phyloP scores from a whole-genome alignment of 2,888 invertebrate genomes.

The Sinohyriopsis cumingii region DNA sequence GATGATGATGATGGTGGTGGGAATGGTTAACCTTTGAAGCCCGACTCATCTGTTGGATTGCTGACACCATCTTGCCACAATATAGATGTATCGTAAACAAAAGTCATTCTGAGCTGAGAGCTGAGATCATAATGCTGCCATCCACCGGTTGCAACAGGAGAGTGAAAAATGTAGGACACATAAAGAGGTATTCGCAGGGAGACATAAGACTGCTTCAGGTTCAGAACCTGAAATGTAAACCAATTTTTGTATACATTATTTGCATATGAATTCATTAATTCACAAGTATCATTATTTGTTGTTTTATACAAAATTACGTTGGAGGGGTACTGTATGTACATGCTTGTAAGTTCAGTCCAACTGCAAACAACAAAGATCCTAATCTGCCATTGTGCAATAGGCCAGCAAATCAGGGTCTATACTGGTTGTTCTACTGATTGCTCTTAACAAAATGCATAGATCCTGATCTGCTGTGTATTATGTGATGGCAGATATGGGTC shows the following conservation, averaged over 20 bases:
- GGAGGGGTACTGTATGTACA: no score
- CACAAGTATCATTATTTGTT: background rate
- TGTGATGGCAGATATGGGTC: no score
- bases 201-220: constrained; percentile 68
- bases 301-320: background rate
- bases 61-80: constrained; percentile 70
- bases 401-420: no score
- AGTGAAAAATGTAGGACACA: constrained; percentile 70
- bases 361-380: no score
- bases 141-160: constrained; percentile 59
- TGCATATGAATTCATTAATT: background rate
- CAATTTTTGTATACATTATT: background rate
- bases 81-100: constrained; percentile 71
- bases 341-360: no score
- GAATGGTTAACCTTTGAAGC: constrained; percentile 53
- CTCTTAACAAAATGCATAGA: no score
- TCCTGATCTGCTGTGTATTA: no score
- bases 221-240: constrained; percentile 54
- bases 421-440: no score
- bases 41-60: constrained; percentile 51
- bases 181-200: constrained; percentile 67
- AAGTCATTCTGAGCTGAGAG: constrained; percentile 65
- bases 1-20: no score
- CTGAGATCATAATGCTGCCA: constrained; percentile 69
- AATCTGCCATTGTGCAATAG: no score